phyloP scores from a whole-genome alignment of 2,888 invertebrate genomes.

The Drepanosiphum platanoidis region DNA sequence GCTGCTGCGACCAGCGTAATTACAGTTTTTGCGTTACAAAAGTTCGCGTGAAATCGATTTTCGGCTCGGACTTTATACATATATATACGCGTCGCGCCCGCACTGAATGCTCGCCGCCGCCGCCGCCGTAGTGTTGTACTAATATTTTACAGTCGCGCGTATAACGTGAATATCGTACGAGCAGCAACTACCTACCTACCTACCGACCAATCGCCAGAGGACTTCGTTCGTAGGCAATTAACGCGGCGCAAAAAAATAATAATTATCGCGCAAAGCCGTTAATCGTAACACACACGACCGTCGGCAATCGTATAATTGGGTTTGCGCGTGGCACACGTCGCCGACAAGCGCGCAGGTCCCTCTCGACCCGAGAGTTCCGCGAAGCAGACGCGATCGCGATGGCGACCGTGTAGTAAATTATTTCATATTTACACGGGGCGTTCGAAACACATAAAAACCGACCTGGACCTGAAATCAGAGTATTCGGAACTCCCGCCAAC shows the following conservation, averaged over 20 bases:
- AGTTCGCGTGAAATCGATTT: constrained; percentile 55
- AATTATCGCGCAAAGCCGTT: background rate
- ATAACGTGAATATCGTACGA: background rate
- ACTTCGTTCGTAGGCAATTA: background rate
- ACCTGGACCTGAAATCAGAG: too few species aligned
- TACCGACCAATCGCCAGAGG: too few species aligned
- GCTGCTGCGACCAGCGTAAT: constrained; percentile 10
- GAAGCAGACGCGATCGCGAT: too few species aligned
- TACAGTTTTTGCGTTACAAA: constrained; percentile 41
- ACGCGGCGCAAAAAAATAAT: background rate
- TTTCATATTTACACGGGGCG: too few species aligned
- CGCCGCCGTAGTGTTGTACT: background rate
- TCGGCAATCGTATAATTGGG: background rate
- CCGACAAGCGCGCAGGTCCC: too few species aligned
- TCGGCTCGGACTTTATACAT: constrained; percentile 17
- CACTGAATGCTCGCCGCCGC: background rate
- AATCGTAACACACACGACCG: background rate
- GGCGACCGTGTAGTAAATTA: too few species aligned
- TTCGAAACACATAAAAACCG: too few species aligned
- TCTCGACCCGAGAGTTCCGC: too few species aligned
- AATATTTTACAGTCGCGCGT: background rate
- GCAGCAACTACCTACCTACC: background rate
- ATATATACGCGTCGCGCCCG: background rate
- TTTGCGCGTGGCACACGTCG: too few species aligned
- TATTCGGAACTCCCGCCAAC: too few species aligned